These are phyloP conservation scores for Nestor notabilis DNA, from an alignment of 2,113 vertebrate genomes.

Conservation along the genomic window DNA sequence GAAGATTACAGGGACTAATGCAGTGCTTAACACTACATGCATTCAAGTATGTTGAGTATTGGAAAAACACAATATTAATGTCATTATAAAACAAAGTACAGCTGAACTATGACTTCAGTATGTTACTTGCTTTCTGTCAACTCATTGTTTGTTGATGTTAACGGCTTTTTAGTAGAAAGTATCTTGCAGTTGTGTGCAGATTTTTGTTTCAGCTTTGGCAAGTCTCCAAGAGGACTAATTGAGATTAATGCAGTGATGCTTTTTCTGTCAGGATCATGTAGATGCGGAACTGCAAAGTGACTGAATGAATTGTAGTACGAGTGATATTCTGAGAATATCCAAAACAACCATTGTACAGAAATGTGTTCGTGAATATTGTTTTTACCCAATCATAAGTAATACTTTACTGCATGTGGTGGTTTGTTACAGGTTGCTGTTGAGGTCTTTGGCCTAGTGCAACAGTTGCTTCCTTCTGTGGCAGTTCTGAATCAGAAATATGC, in stretches of 20 bases:
- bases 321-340: background rate
- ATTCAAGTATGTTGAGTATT: background rate
- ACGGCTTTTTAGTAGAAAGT: background rate
- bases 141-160: background rate
- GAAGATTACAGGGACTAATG: background rate
- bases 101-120: background rate
- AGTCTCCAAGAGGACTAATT: background rate
- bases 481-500: constrained; percentile 97
- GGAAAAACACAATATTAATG: background rate
- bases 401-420: background rate
- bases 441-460: constrained; percentile 95
- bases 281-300: background rate
- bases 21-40: rapidly evolving
- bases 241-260: background rate
- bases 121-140: background rate
- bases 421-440: constrained; percentile 91
- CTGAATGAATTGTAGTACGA: background rate
- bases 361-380: background rate
- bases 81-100: background rate
- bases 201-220: background rate
- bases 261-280: background rate
- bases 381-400: background rate
- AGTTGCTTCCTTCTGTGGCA: constrained; percentile 93
- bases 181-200: background rate
- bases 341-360: background rate